phyloP scores from a whole-genome alignment of 2,888 invertebrate species.

The Oscheius sp. region DNA sequence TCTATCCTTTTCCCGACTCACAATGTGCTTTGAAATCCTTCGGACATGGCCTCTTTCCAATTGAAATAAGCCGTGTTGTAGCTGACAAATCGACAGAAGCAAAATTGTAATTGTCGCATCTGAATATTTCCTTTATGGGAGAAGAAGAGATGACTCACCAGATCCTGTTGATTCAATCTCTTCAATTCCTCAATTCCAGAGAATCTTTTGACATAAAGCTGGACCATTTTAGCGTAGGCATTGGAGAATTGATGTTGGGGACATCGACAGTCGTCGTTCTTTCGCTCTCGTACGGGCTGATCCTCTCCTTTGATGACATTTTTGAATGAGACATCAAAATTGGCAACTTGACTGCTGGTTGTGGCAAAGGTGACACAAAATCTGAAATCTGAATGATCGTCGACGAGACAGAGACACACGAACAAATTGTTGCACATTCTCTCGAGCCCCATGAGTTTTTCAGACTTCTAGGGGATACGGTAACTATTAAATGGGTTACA shows the following conservation, averaged over 20 bases:
- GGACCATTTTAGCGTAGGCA: background rate
- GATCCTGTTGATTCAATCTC: background rate
- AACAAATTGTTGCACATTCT: too few relatives aligned
- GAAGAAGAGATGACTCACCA: too few relatives aligned
- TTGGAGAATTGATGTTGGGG: background rate
- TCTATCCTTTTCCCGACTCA: background rate
- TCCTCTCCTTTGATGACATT: background rate
- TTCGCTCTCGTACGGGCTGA: background rate
- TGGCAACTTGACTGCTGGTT: background rate
- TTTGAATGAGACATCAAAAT: background rate
- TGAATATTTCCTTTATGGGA: too few relatives aligned
- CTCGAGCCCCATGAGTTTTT: too few relatives aligned
- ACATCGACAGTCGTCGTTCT: background rate
- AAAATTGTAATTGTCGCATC: slow-evolving; percentile 10
- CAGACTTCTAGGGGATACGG: too few relatives aligned
- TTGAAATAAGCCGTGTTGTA: background rate
- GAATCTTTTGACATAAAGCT: background rate
- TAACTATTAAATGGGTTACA: too few relatives aligned
- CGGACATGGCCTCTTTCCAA: background rate
- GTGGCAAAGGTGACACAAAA: background rate
- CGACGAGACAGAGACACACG: too few relatives aligned
- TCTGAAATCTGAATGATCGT: background rate
- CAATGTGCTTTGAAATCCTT: background rate
- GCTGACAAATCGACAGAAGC: slow-evolving; percentile 3
- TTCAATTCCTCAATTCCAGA: background rate